Conservation (phyloP, 2,888 invertebrate species). For the Pyrochroa serraticornis region DNA sequence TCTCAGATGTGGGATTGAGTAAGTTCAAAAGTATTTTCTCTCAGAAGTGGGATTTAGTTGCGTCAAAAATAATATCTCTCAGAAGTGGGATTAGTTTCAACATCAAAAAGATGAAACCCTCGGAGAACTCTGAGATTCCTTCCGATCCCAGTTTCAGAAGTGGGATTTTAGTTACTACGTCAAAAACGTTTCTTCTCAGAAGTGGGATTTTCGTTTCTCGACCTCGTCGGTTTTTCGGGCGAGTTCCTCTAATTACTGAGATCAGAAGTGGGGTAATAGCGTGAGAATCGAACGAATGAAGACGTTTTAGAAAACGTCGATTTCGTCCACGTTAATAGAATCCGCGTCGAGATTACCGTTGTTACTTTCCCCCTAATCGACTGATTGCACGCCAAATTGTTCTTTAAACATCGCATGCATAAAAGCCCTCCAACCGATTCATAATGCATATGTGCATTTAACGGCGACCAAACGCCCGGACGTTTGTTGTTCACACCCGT, state of each 20-base stretch:
- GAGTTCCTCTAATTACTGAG: no score
- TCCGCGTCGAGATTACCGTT: conserved; percentile 13
- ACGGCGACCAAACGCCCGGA: conserved; percentile 14
- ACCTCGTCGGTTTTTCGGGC: not conserved
- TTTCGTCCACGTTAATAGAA: conserved; percentile 20
- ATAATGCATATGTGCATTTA: conserved; percentile 28
- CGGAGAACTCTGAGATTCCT: no score
- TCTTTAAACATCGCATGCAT: conserved; percentile 27
- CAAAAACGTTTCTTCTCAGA: no score
- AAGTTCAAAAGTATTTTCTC: no score
- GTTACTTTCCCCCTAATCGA: conserved; percentile 18
- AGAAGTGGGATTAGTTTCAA: no score
- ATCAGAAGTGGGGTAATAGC: not conserved
- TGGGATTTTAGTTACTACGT: no score
- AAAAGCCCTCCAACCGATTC: conserved; percentile 24
- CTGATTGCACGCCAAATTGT: conserved; percentile 23
- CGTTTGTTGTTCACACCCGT: not conserved
- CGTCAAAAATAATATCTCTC: no score
- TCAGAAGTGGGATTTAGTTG: no score
- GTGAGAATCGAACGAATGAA: not conserved
- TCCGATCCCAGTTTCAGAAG: no score
- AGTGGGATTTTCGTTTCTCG: not conserved
- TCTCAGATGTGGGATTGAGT: no score
- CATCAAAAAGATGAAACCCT: no score
- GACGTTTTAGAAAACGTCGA: conserved; percentile 21